phyloP scores from a whole-genome alignment of 2,113 vertebrate species.

The Monarcha castaneiventris region DNA sequence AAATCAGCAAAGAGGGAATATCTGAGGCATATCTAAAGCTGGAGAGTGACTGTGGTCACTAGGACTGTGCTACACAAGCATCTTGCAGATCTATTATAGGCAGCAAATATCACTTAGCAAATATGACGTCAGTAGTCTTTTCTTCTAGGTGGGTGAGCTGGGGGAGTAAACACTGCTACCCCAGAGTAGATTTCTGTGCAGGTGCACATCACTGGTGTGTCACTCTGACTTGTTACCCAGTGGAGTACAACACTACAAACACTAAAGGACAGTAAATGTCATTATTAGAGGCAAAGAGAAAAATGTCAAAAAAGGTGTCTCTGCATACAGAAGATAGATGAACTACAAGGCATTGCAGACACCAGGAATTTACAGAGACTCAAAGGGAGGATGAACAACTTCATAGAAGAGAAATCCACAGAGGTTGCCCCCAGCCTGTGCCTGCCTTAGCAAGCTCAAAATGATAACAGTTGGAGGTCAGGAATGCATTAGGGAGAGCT shows the following conservation, averaged over 20 bases:
- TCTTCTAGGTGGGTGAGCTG: neutral
- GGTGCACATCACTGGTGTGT: neutral
- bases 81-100: neutral
- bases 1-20: neutral
- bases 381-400: neutral
- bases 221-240: neutral
- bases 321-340: neutral
- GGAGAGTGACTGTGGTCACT: neutral
- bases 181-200: neutral
- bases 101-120: neutral
- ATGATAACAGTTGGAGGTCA: neutral
- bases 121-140: neutral
- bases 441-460: neutral
- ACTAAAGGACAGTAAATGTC: neutral
- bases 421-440: neutral
- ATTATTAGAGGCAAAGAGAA: neutral
- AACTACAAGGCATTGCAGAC: neutral
- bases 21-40: neutral
- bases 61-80: neutral
- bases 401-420: neutral
- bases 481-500: neutral
- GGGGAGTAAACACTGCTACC: neutral
- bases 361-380: neutral
- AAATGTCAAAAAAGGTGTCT: neutral
- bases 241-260: neutral